phyloP scores from a whole-genome alignment of 2,113 vertebrate genomes.

The Azemiops feae region DNA sequence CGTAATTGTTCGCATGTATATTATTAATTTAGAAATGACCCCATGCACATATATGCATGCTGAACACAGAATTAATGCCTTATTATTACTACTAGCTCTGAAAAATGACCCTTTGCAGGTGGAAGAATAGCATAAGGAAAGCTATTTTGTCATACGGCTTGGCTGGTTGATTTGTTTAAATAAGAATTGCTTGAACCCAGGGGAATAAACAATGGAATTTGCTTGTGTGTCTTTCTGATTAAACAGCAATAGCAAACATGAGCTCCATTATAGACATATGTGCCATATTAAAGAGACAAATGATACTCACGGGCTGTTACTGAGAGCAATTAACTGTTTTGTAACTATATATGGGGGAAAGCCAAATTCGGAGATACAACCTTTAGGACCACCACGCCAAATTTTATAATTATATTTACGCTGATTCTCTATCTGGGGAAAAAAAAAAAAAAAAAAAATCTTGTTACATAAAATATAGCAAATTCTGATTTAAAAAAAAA shows the following conservation, averaged over 20 bases:
- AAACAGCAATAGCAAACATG: neutral
- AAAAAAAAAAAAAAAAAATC: slow-evolving; percentile 17
- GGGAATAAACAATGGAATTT: neutral
- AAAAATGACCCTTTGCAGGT: neutral
- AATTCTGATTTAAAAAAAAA: neutral
- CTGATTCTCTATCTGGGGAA: slow-evolving; percentile 70
- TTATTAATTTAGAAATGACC: neutral
- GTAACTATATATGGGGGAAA: slow-evolving; percentile 69
- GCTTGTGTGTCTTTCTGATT: neutral
- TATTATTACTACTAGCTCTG: neutral
- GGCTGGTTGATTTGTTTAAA: neutral
- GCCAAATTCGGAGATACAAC: slow-evolving; percentile 60
- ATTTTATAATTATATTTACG: slow-evolving; percentile 68
- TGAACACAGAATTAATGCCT: neutral
- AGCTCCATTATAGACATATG: neutral
- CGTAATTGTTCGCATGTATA: neutral
- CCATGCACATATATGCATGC: neutral
- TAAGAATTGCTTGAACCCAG: neutral
- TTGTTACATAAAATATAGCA: neutral
- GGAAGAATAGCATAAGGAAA: neutral
- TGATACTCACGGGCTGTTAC: slow-evolving; percentile 64
- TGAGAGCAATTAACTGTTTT: slow-evolving; percentile 72
- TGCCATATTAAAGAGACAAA: neutral
- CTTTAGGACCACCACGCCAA: slow-evolving; percentile 55
- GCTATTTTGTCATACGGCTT: neutral